A percentile compares a stretch with the other conserved stretches of the same genome.
These are phyloP conservation scores for Cryptus viduatorius DNA, from an alignment of 2,888 invertebrate species.

Conservation along the genomic window DNA sequence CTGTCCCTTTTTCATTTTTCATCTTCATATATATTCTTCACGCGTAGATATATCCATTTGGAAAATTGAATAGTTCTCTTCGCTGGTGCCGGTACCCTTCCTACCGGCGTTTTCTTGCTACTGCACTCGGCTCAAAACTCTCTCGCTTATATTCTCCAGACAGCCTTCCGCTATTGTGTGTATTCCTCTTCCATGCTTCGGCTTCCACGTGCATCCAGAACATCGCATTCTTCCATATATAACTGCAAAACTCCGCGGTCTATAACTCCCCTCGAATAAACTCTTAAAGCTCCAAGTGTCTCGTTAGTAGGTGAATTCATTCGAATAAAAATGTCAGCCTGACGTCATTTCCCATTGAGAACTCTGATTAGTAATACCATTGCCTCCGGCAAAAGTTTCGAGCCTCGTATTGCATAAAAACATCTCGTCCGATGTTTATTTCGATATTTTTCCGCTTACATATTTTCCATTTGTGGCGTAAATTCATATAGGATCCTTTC, in stretches of 20 bases:
- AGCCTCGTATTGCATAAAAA: conserved; percentile 9
- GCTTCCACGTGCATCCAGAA: neutral
- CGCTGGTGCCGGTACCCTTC: conserved; percentile 30
- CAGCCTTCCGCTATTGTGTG: conserved; percentile 41
- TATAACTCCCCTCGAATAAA: neutral
- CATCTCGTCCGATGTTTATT: neutral
- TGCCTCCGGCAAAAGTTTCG: neutral
- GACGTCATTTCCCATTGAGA: neutral
- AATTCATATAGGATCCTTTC: neutral
- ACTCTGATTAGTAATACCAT: neutral
- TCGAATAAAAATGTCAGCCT: neutral
- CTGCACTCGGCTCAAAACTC: conserved; percentile 15
- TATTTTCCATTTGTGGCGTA: too few species aligned
- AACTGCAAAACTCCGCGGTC: neutral
- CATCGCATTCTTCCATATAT: neutral
- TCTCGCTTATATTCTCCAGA: conserved; percentile 49
- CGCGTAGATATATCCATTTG: conserved; percentile 61
- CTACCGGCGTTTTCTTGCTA: conserved; percentile 13
- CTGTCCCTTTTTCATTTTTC: conserved; percentile 42
- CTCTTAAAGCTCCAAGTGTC: neutral
- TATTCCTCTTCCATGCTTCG: conserved; percentile 18
- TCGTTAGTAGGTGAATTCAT: neutral
- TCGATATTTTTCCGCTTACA: neutral
- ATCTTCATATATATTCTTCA: conserved; percentile 40
- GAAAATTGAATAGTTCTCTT: conserved; percentile 67